These are phyloP conservation scores for Hirtodrosophila trivittata DNA, from an alignment of 2,888 invertebrate species.

Conservation along the genomic window DNA sequence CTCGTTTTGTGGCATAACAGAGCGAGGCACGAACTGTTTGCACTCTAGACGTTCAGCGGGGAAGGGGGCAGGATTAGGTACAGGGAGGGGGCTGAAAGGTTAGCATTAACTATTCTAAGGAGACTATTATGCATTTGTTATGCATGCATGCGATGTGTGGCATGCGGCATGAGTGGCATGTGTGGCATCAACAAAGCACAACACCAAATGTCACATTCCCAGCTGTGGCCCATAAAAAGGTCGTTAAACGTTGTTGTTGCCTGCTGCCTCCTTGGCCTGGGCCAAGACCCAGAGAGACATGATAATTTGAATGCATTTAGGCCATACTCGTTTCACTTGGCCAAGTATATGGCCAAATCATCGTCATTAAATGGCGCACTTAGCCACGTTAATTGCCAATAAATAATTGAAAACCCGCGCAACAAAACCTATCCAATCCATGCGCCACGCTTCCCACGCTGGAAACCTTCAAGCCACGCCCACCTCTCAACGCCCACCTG, in stretches of 20 bases:
- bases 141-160: constrained; percentile 50
- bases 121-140: constrained; percentile 56
- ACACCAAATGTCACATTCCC: constrained; percentile 53
- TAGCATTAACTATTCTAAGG: constrained; percentile 48
- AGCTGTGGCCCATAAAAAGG: constrained; percentile 55
- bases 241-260: constrained; percentile 42
- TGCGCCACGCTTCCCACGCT: no score
- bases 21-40: neutral
- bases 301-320: neutral
- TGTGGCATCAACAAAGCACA: constrained; percentile 6
- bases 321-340: neutral
- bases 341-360: constrained; percentile 7
- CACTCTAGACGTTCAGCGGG: no score
- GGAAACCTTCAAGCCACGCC: neutral
- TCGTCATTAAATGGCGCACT: constrained; percentile 30
- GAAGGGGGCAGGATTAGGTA: no score
- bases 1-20: neutral
- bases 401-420: constrained; percentile 53
- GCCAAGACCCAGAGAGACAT: neutral
- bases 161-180: constrained; percentile 1
- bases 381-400: constrained; percentile 54
- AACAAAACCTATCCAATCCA: neutral
- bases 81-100: no score
- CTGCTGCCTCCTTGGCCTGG: neutral
- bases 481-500: no score